Conservation (phyloP, 2,797 vertebrate genomes). For the Schizopygopsis pylzovi region DNA sequence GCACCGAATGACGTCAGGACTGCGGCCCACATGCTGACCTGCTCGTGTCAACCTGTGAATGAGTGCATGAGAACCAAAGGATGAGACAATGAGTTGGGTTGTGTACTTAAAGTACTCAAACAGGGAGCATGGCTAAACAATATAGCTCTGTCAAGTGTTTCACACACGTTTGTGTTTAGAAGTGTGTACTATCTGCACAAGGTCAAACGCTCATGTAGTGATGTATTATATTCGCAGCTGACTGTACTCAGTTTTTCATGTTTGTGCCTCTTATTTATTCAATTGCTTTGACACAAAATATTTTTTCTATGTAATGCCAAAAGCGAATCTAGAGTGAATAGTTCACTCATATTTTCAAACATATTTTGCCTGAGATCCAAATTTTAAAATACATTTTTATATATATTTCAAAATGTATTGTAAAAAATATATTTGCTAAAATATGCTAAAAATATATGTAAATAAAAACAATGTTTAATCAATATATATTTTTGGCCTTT, state of each 20-base stretch:
- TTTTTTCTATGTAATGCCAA: neutral
- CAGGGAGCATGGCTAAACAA: neutral
- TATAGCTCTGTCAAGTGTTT: slow-evolving; percentile 1
- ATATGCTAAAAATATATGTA: neutral
- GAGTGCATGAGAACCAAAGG: neutral
- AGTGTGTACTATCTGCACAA: neutral
- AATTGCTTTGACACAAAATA: neutral
- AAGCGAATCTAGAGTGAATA: neutral
- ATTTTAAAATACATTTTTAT: neutral
- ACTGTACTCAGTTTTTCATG: neutral
- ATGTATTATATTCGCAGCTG: neutral
- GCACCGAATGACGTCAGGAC: neutral
- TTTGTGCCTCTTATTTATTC: neutral
- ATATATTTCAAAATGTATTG: too few relatives aligned
- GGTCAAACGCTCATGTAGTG: neutral
- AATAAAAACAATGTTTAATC: too few relatives aligned
- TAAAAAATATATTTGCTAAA: neutral
- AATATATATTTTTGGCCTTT: too few relatives aligned
- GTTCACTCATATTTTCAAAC: neutral
- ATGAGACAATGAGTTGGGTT: neutral
- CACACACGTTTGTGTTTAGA: slow-evolving; percentile 3
- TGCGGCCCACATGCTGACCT: neutral
- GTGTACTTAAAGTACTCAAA: slow-evolving; percentile 9
- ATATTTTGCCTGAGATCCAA: neutral
- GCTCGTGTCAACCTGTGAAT: neutral